Evolutionary conservation across 2,113 vertebrate species (phyloP), one percentile per base, ranked within the genome.

Genomic region (Phalacrocorax brasilianus): DNA sequence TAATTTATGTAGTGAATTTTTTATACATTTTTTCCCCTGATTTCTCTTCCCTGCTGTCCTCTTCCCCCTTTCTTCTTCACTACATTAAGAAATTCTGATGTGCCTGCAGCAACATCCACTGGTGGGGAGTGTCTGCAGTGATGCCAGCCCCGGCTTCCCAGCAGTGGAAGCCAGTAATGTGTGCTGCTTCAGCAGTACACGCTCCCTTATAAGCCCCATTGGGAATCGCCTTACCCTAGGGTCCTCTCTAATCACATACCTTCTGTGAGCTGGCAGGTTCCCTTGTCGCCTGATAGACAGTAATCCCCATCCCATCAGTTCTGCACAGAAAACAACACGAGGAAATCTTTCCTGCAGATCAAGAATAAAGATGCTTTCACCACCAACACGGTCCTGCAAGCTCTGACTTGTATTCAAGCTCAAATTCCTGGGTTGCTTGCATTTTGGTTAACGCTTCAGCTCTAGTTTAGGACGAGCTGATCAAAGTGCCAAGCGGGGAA

Each of bases 1-100:
- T 98, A 97, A 98, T 98, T 98, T 97, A 97, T 94, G 92, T 95
- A 70, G 95, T 97, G 97, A 97, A 95, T 98, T 97, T 98, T 98
- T 95, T 96, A 97, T 96, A 93, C 76, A 35, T 96, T 91, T 94
- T 94, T 95, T 65, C 87, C 93, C 71, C 96, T 73, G 80, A 91
- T 97, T 96, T 96, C 84, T 90, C 96, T 98, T 97, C 95, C 98
- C 97, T 96, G 97, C 97, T 97, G 96, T 97, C 96, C 76, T 97
- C 59, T 70, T 93, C 86, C 88, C 87, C 74, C 95, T 97, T 97
- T 97, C 96, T 97, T 97, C 97, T 97, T 86, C 91, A 75, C 87
- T 61, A 53, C 95, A 62, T 97, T 97, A 98, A 97, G 97, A 97
- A 95, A 98, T 95, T 96, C 95, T 79, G 94, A 83, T 88, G 97